Percentiles rank a stretch among this genome's conserved stretches.
These are phyloP conservation scores for Diarsia rubi DNA, from an alignment of 2,888 invertebrate species.

Conservation along the genomic window DNA sequence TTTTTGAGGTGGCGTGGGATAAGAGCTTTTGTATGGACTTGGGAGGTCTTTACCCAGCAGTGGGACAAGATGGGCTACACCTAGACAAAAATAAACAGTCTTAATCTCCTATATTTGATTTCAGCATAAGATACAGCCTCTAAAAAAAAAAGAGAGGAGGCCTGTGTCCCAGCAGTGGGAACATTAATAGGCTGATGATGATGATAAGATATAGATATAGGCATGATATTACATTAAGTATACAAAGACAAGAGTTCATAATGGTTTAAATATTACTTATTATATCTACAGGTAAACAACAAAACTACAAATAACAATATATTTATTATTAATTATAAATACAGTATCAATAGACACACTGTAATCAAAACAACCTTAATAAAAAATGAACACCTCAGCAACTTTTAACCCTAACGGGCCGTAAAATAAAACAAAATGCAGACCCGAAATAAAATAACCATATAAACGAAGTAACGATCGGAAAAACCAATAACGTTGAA, in stretches of 20 bases:
- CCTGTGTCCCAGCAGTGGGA: too few relatives aligned
- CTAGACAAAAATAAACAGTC: not conserved
- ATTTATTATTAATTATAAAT: too few relatives aligned
- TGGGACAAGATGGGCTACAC: not conserved
- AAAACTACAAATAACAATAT: slow-evolving; percentile 4
- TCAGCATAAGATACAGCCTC: not conserved
- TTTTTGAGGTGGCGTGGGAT: not conserved
- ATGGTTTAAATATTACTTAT: not conserved
- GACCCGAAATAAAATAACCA: slow-evolving; percentile 56
- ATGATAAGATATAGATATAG: too few relatives aligned
- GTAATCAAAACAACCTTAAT: slow-evolving; percentile 23
- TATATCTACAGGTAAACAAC: not conserved
- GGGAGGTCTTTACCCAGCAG: not conserved
- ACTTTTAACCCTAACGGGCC: slow-evolving; percentile 31
- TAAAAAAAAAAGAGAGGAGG: too few relatives aligned
- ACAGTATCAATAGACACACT: slow-evolving; percentile 12
- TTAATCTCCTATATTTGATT: not conserved
- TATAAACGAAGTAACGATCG: slow-evolving; percentile 60
- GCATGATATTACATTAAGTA: too few relatives aligned
- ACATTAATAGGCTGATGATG: too few relatives aligned
- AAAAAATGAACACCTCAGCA: slow-evolving; percentile 52
- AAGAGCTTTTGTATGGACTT: not conserved
- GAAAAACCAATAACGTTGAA: slow-evolving; percentile 55
- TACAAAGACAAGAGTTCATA: too few relatives aligned
- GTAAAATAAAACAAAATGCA: slow-evolving; percentile 56